Base-by-base conservation (phyloP, 2,113 vertebrate species). In the Mesocricetus auratus region DNA sequence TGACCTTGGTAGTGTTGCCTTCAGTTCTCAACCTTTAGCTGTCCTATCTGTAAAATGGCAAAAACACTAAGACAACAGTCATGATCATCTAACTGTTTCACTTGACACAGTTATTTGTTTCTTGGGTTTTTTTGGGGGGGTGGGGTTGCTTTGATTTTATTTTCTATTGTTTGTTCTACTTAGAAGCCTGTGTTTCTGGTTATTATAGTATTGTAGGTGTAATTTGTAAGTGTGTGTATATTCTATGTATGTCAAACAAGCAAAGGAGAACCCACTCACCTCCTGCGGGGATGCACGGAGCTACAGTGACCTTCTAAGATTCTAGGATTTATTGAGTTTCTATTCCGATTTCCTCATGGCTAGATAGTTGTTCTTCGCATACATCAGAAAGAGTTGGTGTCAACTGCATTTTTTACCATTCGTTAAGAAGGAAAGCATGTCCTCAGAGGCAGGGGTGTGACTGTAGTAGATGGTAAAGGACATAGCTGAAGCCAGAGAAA, bases 11-110 rank as follows among this genome's bases (percentile, higher is more conserved):
- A 81, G 71, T 15, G n/a, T 73, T 66, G 74, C 50, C 91, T 36
- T 81, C 58, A 4, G 13, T 62, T 47, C 11, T 39, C 21, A 39
- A 50, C 75, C 97, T 96, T 86, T 71, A 94, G 95, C 90, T 88
- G 26, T 77, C 79, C 56, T 91, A 88, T 86, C 95, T 97, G 87
- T 93, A 78, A 95, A 98, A 96, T 97, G 95, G 91, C 31, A 86
- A 69, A 96, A 91, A 66, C 5, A 60, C 68, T 21, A 94, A 66
- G 31, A 69, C 24, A 92, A 47, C 31, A 78, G 36, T 24, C n/a
- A 7, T n/a, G 33, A 50, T 11, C 7, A 36, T 79, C 29, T 29
- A 81, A 85, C 68, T 58, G 73, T 29, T 56, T 75, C 31, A 21
- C 31, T 15, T 82, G 91, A 69, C 16, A 68, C 7, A n/a, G 36